Conservation (phyloP, 2,797 vertebrate genomes). For the Clamator glandarius region DNA sequence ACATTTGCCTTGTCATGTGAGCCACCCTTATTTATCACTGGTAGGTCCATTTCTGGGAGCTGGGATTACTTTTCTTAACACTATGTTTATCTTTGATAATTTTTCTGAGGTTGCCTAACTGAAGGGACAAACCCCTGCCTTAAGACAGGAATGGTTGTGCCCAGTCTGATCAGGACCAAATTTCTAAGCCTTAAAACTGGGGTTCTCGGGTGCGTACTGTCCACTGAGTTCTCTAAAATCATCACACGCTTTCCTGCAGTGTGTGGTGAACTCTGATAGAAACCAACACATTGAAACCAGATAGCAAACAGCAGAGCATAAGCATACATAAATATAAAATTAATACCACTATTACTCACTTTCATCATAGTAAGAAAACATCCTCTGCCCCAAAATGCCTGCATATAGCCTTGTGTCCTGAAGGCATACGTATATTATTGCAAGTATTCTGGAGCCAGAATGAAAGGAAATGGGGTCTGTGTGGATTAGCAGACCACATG, state of each 20-base stretch:
- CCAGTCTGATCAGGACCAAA: not conserved
- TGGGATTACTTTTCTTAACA: not conserved
- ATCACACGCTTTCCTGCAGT: not conserved
- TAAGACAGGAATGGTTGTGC: not conserved
- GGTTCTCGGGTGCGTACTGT: fast-evolving
- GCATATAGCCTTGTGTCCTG: constrained; percentile 17
- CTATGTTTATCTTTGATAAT: not conserved
- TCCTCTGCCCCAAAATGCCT: constrained; percentile 27
- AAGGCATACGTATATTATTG: not conserved
- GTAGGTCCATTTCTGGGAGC: not conserved
- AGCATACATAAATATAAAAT: constrained; percentile 39
- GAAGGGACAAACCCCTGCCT: not conserved
- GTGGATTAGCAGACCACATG: constrained; percentile 64
- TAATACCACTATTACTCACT: constrained; percentile 42
- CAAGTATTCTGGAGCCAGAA: constrained; percentile 33
- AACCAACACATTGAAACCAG: not conserved
- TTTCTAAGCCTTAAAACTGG: not conserved
- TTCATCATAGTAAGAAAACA: constrained; percentile 38
- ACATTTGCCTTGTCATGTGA: fast-evolving
- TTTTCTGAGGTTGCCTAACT: not conserved
- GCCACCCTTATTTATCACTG: not conserved
- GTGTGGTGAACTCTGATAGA: not conserved
- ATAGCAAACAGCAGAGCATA: constrained; percentile 14
- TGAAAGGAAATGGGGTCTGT: constrained; percentile 34
- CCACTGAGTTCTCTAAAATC: not conserved